Percentiles rank a stretch among this genome's conserved stretches.
Conservation (phyloP, 30 jellyfish, hydroid and myxozoan species). For the Turritopsis rubra region DNA sequence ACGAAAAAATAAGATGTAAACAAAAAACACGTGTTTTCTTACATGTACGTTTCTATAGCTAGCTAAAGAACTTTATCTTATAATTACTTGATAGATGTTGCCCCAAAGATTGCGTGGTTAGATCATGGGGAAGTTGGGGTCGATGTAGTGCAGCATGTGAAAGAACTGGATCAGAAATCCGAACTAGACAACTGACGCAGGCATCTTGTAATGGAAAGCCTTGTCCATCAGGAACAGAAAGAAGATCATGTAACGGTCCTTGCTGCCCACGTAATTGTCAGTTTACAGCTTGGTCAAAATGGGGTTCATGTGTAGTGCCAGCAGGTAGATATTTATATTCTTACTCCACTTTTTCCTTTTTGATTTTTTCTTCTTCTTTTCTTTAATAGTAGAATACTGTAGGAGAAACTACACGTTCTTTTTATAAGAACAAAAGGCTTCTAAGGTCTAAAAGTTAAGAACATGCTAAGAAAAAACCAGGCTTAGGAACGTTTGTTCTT, state of each 20-base stretch:
- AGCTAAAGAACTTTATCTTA: neutral
- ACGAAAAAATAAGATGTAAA: neutral
- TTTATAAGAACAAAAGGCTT: no score
- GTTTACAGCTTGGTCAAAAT: constrained; percentile 45
- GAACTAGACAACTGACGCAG: constrained; percentile 41
- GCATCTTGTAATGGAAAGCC: constrained; percentile 62
- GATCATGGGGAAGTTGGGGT: constrained; percentile 26
- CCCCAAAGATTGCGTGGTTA: constrained; percentile 31
- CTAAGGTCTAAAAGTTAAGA: no score
- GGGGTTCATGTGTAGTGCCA: constrained; percentile 71
- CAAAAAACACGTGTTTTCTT: neutral
- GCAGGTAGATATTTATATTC: constrained; percentile 31
- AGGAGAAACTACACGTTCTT: no score
- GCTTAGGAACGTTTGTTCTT: no score
- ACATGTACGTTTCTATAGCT: neutral
- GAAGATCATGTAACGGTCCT: constrained; percentile 65
- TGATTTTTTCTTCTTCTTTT: neutral
- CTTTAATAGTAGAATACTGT: no score
- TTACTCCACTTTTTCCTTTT: neutral
- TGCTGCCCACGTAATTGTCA: constrained; percentile 71
- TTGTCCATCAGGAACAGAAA: constrained; percentile 48
- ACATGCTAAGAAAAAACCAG: no score
- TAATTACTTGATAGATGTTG: constrained; percentile 44
- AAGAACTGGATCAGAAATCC: constrained; percentile 33
- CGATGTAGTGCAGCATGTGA: constrained; percentile 77